Evolutionary conservation across 92 coral and sea anemone genomes (phyloP).

Genomic region (Nematostella vectensis): DNA sequence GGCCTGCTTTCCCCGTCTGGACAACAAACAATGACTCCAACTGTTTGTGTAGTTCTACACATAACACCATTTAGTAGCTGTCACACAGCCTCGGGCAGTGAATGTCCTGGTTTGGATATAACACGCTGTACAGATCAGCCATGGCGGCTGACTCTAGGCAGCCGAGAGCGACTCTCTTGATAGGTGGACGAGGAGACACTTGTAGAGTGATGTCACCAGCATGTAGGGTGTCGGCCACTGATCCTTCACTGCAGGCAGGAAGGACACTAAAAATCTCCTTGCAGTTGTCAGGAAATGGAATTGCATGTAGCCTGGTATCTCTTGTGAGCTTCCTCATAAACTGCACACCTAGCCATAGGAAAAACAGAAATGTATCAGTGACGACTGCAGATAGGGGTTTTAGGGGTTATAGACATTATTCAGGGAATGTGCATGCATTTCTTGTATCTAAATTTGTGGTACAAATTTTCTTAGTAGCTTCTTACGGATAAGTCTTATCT

Average conservation of each 20-base stretch:
- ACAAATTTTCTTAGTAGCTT: no score
- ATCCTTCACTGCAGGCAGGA: neutral
- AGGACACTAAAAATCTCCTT: neutral
- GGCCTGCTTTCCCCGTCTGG: neutral
- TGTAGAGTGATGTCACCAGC: neutral
- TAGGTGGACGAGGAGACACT: conserved; percentile 11
- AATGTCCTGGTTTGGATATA: conserved; percentile 3
- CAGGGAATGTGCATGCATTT: neutral
- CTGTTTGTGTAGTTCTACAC: conserved; percentile 1
- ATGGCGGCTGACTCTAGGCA: conserved; percentile 1
- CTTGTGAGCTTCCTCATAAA: conserved; percentile 11
- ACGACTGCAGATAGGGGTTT: no score
- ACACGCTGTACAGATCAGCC: conserved; percentile 7
- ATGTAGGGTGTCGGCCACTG: neutral
- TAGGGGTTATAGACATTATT: no score
- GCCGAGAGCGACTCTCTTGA: conserved; percentile 8
- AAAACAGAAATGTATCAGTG: no score
- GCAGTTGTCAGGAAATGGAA: neutral
- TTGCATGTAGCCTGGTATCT: neutral
- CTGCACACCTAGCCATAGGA: conserved; percentile 6
- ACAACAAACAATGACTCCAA: conserved; percentile 2
- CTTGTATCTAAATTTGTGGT: no score
- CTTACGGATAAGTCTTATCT: no score
- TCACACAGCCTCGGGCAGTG: conserved; percentile 9
- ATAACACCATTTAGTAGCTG: conserved; percentile 5